Evolutionary conservation across 2,113 vertebrate species (phyloP).

Genomic region (Caranx melampygus): DNA sequence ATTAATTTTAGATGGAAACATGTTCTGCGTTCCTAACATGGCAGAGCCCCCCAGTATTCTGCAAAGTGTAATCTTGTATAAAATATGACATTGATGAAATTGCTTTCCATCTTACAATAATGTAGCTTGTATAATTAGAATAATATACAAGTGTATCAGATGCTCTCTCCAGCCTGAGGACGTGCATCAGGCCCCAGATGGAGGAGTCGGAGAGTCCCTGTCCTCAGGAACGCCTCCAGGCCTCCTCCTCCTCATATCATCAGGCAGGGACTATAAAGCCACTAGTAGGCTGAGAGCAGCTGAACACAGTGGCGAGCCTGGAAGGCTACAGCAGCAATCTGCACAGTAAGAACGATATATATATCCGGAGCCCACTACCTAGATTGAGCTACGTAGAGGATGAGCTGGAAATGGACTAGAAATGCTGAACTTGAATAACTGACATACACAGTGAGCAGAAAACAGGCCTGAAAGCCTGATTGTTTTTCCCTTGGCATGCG

Average conservation of each 20-base stretch:
- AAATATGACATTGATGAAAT: slow-evolving; percentile 61
- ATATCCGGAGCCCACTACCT: neutral
- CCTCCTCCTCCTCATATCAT: slow-evolving; percentile 12
- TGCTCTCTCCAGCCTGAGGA: slow-evolving; percentile 39
- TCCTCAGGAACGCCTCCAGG: slow-evolving; percentile 28
- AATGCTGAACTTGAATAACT: neutral
- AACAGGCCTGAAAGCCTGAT: neutral
- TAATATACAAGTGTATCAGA: slow-evolving; percentile 47
- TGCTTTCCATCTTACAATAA: slow-evolving; percentile 41
- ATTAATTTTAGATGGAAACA: slow-evolving; percentile 54
- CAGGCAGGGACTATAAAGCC: slow-evolving; percentile 12
- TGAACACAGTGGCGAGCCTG: slow-evolving; percentile 8
- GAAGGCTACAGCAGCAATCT: slow-evolving; percentile 39
- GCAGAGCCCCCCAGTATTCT: slow-evolving; percentile 10
- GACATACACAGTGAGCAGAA: neutral
- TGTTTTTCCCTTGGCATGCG: neutral
- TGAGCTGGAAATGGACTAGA: neutral
- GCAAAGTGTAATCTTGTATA: slow-evolving; percentile 49
- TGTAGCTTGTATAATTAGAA: slow-evolving; percentile 52
- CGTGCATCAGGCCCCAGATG: slow-evolving; percentile 18
- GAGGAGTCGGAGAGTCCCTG: slow-evolving; percentile 14
- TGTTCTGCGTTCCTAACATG: slow-evolving; percentile 11
- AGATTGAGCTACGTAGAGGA: neutral
- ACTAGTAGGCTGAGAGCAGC: slow-evolving; percentile 45
- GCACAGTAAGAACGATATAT: slow-evolving; percentile 21